Conservation (phyloP, 2,888 invertebrate genomes). For the Brachyopa scutellaris region DNA sequence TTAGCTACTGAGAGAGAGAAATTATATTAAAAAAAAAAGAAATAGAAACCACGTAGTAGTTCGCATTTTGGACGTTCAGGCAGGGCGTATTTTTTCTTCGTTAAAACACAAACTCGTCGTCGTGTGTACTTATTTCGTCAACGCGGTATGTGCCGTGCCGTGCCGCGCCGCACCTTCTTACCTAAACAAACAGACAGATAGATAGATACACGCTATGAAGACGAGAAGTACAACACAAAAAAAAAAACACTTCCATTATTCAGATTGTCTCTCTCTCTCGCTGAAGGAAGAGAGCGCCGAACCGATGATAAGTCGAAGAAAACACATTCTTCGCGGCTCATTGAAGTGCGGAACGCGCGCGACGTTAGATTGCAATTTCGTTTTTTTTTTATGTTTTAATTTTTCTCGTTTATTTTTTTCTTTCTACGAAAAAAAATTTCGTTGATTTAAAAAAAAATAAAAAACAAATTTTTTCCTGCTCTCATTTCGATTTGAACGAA, state of each 20-base stretch:
- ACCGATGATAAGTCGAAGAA: constrained; percentile 56
- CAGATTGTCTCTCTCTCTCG: too few relatives aligned
- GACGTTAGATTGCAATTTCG: constrained; percentile 73
- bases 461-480: too few relatives aligned
- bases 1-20: constrained; percentile 8
- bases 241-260: too few relatives aligned
- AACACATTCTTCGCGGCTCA: constrained; percentile 71
- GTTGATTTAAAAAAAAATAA: constrained; percentile 14
- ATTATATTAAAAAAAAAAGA: neutral
- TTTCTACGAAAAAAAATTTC: constrained; percentile 14
- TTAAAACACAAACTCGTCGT: constrained; percentile 30
- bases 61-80: constrained; percentile 22
- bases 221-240: neutral
- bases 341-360: constrained; percentile 75
- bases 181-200: constrained; percentile 50
- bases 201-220: neutral
- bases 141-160: neutral
- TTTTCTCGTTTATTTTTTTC: constrained; percentile 19
- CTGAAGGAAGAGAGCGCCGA: constrained; percentile 63
- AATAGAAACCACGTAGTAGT: constrained; percentile 22
- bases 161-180: constrained; percentile 52
- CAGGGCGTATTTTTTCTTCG: constrained; percentile 69
- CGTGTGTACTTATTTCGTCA: constrained; percentile 48
- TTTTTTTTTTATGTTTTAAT: constrained; percentile 40
- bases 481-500: constrained; percentile 12